Conservation (phyloP, 2,888 invertebrate species). For the Agapostemon virescens region DNA sequence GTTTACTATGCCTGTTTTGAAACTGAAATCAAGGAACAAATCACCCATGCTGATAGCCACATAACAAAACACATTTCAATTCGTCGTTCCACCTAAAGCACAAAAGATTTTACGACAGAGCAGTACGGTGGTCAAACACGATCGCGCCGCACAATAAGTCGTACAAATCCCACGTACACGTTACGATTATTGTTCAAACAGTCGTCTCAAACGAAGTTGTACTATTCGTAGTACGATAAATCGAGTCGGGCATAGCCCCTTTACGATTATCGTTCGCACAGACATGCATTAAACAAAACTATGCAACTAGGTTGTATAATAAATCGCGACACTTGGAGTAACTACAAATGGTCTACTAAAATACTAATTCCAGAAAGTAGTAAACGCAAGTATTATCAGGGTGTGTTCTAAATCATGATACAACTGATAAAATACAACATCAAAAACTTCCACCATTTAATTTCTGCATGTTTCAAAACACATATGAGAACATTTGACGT, state of each 20-base stretch:
- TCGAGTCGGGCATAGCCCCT: background rate
- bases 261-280: conserved; percentile 3
- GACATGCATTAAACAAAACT: background rate
- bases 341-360: background rate
- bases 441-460: no score
- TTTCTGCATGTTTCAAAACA: no score
- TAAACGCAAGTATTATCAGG: background rate
- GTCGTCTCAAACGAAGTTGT: background rate
- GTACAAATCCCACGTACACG: background rate
- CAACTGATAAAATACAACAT: background rate
- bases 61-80: background rate
- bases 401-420: background rate
- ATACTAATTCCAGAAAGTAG: background rate
- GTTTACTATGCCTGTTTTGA: background rate
- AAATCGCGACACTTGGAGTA: background rate
- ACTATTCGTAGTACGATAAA: background rate
- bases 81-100: background rate
- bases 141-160: background rate
- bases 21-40: background rate
- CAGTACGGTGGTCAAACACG: background rate
- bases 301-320: background rate
- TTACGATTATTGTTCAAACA: conserved; percentile 12
- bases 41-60: background rate
- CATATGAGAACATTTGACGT: no score
- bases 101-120: background rate